Conservation (phyloP, 2,888 invertebrate species). For the Mellilla xanthometata region DNA sequence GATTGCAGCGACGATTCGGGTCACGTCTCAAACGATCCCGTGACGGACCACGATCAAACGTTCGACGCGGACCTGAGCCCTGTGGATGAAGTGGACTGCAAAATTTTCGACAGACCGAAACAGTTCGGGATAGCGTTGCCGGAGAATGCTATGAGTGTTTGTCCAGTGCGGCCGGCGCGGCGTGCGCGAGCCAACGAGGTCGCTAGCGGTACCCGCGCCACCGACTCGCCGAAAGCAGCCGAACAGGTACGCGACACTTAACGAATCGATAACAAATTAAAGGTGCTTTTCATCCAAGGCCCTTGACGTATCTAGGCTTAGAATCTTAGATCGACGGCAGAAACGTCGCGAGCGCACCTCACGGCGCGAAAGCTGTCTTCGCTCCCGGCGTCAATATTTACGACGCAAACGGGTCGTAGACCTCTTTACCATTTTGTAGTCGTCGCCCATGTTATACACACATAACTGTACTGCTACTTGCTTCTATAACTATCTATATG, state of each 20-base stretch:
- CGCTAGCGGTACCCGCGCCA: constrained; percentile 78
- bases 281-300: constrained; percentile 57
- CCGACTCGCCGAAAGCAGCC: constrained; percentile 78
- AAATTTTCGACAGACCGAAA: constrained; percentile 62
- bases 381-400: constrained; percentile 44
- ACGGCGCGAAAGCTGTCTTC: constrained; percentile 54
- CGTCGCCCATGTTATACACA: constrained; percentile 43
- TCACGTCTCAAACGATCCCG: constrained; percentile 91
- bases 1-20: constrained; percentile 92
- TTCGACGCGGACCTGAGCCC: constrained; percentile 64
- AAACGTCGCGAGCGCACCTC: constrained; percentile 44
- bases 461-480: constrained; percentile 40
- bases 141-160: constrained; percentile 66
- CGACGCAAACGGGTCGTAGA: constrained; percentile 48
- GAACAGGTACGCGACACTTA: constrained; percentile 80
- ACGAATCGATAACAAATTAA: constrained; percentile 76
- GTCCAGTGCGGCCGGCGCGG: constrained; percentile 74
- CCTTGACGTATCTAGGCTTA: constrained; percentile 42
- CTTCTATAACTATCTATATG: constrained; percentile 33
- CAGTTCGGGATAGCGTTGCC: constrained; percentile 66
- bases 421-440: constrained; percentile 50
- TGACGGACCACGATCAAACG: constrained; percentile 78
- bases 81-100: constrained; percentile 67
- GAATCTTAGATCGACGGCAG: constrained; percentile 53
- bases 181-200: constrained; percentile 77